Base-by-base conservation (phyloP, 2,888 invertebrate species). In the Caenorhabditis becei region DNA sequence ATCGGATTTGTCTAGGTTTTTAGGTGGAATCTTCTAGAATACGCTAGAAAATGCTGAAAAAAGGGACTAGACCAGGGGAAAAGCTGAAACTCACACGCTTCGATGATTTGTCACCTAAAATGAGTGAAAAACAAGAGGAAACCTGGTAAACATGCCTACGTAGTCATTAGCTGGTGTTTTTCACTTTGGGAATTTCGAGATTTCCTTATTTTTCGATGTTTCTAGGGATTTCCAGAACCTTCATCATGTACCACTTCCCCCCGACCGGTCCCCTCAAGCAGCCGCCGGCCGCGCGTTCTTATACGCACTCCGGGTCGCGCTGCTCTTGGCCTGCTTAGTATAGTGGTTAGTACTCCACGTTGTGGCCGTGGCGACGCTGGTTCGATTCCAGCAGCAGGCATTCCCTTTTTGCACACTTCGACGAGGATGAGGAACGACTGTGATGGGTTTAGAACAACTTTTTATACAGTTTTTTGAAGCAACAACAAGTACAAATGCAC, bases 261-360 rank as follows among this genome's bases (percentile, higher is more conserved):
- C 16, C 41, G 41, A 5, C 32, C 32, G 32, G 32, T 10, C 4
- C 10, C 32, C 10, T 3, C 41, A 5, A 41, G 14, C 16, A 3
- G 7, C 41, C 35, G 35, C 5, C 35, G 7, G 35, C 41, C 41
- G 41, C 41, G 10, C 41, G 2, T 14, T 14, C 41, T 14, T 41
- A 14, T 41, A 41, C 41, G 41, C 41, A 5, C 7, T 41, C 41
- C 10, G 10, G 41, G 10, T 14, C 8, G 8, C 16, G 16, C 5
- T 35, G 37, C 67, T 69, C 58, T 81, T 71, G 81, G 81, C 81
- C 81, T 72, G 65, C 81, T 66, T 89, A 89, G 89, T 89, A 89
- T 89, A 89, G 89, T 89, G 89, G 88, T 89, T 89, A 89, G 89
- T 89, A 89, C 89, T 89, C 88, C 87, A 88, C 89, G 89, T 89